phyloP scores from a whole-genome alignment of 2,888 invertebrate species.

The Hydriomena furcata region DNA sequence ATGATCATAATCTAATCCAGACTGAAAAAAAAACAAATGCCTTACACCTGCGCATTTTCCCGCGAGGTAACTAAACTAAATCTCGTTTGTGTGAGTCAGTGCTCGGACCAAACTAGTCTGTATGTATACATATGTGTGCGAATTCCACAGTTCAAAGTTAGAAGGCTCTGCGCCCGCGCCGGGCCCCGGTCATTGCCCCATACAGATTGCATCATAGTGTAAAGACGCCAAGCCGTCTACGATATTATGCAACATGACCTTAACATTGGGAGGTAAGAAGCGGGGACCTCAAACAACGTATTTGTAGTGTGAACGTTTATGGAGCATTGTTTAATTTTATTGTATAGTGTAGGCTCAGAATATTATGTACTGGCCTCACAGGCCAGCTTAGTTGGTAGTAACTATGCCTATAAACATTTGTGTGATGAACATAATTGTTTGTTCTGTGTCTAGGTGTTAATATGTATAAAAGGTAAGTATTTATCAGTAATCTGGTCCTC shows the following conservation, averaged over 20 bases:
- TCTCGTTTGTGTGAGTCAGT: constrained; percentile 31
- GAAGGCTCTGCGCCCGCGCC: constrained; percentile 67
- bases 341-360: constrained; percentile 14
- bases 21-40: constrained; percentile 13
- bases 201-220: constrained; percentile 13
- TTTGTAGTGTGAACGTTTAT: constrained; percentile 34
- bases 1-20: background rate
- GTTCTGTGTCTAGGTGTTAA: too few species aligned
- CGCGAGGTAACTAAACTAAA: constrained; percentile 7
- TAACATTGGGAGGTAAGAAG: constrained; percentile 65
- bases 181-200: constrained; percentile 73
- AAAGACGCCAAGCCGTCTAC: constrained; percentile 79
- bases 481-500: too few species aligned
- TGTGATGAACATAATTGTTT: too few species aligned
- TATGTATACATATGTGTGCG: constrained; percentile 42
- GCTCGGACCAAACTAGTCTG: constrained; percentile 26
- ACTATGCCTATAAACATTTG: too few species aligned
- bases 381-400: too few species aligned
- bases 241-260: constrained; percentile 75
- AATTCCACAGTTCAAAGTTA: constrained; percentile 66
- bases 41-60: constrained; percentile 11
- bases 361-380: constrained; percentile 24
- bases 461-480: too few species aligned
- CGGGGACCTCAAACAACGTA: constrained; percentile 43
- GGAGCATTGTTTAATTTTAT: constrained; percentile 29